Evolutionary conservation across 1,140 invertebrate species (phyloP).

Genomic region (Gonatopus flavifemur): DNA sequence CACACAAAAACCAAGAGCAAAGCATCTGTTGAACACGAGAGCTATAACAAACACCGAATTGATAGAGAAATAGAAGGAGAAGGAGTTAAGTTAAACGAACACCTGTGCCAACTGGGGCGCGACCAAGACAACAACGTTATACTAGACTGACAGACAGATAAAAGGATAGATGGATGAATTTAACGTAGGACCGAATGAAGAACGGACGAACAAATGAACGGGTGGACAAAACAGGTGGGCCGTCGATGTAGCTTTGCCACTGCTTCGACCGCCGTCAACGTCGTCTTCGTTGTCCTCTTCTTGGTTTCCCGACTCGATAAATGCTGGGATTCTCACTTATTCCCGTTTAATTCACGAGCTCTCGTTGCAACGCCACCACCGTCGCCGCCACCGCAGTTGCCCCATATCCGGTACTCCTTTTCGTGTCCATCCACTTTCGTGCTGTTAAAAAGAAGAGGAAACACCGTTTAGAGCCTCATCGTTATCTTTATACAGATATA

Average conservation of each 20-base stretch:
- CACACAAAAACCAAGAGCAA: too few species aligned
- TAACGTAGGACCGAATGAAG: too few species aligned
- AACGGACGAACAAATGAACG: slow-evolving; percentile 33
- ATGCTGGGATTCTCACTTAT: too few species aligned
- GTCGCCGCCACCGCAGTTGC: too few species aligned
- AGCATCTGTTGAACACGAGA: too few species aligned
- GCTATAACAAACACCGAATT: too few species aligned
- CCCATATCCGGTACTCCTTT: slow-evolving; percentile 17
- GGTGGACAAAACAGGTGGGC: slow-evolving; percentile 49
- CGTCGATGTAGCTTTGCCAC: slow-evolving; percentile 33
- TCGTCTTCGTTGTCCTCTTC: slow-evolving; percentile 8
- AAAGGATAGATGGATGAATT: slow-evolving; percentile 28
- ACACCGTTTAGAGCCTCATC: too few species aligned
- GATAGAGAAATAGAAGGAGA: slow-evolving; percentile 1
- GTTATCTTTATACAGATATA: too few species aligned
- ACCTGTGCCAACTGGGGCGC: slow-evolving; percentile 49
- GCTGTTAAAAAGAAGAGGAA: too few species aligned
- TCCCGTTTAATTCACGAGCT: slow-evolving; percentile 29
- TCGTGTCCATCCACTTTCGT: too few species aligned
- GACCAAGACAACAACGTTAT: slow-evolving; percentile 35
- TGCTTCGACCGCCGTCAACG: slow-evolving; percentile 14
- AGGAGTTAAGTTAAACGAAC: slow-evolving; percentile 33
- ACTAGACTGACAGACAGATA: slow-evolving; percentile 1
- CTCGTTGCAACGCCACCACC: slow-evolving; percentile 10
- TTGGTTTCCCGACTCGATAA: too few species aligned